phyloP scores from a whole-genome alignment of 2,113 vertebrate species.

The Prietella phreatophila region DNA sequence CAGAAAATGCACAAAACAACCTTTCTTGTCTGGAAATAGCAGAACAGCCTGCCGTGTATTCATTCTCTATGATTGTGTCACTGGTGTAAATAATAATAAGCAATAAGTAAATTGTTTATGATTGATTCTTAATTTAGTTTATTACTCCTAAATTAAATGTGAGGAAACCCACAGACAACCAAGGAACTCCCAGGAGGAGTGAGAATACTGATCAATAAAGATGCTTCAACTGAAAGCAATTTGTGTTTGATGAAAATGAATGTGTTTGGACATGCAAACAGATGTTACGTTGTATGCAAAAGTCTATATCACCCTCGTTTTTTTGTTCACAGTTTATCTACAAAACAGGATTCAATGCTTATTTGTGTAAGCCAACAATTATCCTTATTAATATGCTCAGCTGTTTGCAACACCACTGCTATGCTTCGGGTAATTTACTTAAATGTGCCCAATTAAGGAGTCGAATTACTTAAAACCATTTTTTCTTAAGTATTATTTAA shows the following conservation, averaged over 20 bases:
- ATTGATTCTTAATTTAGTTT: constrained; percentile 37
- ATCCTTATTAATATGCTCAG: not conserved
- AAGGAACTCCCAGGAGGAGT: not conserved
- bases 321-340: not conserved
- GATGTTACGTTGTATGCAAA: not conserved
- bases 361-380: not conserved
- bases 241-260: not conserved
- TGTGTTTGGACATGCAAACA: not conserved
- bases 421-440: not conserved
- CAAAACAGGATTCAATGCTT: not conserved
- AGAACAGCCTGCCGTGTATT: not conserved
- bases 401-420: not conserved
- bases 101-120: not conserved
- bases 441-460: not conserved
- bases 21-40: not conserved
- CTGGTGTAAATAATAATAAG: constrained; percentile 13
- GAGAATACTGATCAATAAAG: not conserved
- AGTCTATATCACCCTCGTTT: not conserved
- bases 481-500: not conserved
- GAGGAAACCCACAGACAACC: not conserved
- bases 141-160: constrained; percentile 2
- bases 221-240: not conserved
- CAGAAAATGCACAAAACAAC: not conserved
- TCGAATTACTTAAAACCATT: not conserved
- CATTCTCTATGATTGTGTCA: constrained; percentile 2